Conservation (phyloP, 2,888 invertebrate species). For the Melangyna quadrimaculata region DNA sequence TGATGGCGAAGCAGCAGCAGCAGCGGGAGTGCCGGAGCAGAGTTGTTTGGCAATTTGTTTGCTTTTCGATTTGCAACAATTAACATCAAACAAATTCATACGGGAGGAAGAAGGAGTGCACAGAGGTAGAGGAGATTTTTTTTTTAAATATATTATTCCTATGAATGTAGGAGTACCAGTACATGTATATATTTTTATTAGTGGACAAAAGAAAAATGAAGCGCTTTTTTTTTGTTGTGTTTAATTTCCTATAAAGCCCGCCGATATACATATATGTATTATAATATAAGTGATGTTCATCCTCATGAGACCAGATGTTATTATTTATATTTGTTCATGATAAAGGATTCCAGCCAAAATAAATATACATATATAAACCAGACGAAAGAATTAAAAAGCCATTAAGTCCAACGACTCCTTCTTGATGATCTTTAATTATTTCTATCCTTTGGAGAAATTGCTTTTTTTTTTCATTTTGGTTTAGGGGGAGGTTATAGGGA, state of each 20-base stretch:
- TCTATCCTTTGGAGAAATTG: background rate
- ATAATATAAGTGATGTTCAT: background rate
- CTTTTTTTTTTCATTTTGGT: background rate
- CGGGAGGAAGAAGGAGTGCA: background rate
- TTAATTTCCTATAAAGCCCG: background rate
- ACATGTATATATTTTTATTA: background rate
- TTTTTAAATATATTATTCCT: background rate
- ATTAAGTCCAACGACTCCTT: background rate
- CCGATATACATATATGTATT: background rate
- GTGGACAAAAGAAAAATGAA: constrained; percentile 28
- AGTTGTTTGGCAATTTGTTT: constrained; percentile 63
- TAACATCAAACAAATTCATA: constrained; percentile 68
- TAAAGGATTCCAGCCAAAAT: background rate
- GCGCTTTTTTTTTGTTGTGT: background rate
- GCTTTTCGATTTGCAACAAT: constrained; percentile 69
- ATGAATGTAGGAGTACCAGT: background rate
- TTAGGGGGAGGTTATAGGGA: too few species aligned
- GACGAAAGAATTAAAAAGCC: constrained; percentile 1
- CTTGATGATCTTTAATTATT: background rate
- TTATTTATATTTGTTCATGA: background rate
- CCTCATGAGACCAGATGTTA: background rate
- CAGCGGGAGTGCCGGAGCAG: background rate
- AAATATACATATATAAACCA: background rate
- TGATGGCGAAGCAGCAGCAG: background rate
- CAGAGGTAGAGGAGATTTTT: background rate